A percentile compares a stretch with the other conserved stretches of the same genome.
phyloP scores from a whole-genome alignment of 1,140 invertebrate species.

The Magallana ariakensis region DNA sequence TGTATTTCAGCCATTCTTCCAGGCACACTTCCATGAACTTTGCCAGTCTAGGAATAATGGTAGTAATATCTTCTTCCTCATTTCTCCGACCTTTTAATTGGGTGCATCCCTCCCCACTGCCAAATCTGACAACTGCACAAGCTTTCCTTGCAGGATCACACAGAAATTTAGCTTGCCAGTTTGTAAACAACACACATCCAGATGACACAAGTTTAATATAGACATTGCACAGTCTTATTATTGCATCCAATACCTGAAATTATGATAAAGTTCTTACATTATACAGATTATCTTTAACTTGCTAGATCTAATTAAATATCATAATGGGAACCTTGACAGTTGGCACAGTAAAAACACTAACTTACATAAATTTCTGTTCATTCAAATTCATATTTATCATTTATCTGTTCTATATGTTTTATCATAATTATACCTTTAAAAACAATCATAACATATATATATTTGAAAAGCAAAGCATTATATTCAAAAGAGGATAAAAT shows the following conservation, averaged over 20 bases:
- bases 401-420: too few species aligned
- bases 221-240: constrained; percentile 66
- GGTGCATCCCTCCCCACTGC: constrained; percentile 43
- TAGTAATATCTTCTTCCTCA: constrained; percentile 47
- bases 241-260: constrained; percentile 70
- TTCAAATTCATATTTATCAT: too few species aligned
- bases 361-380: too few species aligned
- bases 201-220: constrained; percentile 66
- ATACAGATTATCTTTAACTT: too few species aligned
- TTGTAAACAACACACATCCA: constrained; percentile 71
- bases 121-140: constrained; percentile 67
- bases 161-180: constrained; percentile 68
- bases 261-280: too few species aligned
- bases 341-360: too few species aligned
- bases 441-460: too few species aligned
- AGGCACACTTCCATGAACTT: constrained; percentile 70
- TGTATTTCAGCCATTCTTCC: constrained; percentile 67
- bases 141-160: constrained; percentile 56
- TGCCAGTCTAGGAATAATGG: constrained; percentile 64
- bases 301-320: too few species aligned
- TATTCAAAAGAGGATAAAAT: too few species aligned
- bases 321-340: too few species aligned
- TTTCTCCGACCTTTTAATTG: constrained; percentile 55
- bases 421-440: too few species aligned
- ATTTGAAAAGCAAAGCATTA: too few species aligned